Evolutionary conservation across 2,113 vertebrate species (phyloP).

Genomic region (Pterocles burchelli): DNA sequence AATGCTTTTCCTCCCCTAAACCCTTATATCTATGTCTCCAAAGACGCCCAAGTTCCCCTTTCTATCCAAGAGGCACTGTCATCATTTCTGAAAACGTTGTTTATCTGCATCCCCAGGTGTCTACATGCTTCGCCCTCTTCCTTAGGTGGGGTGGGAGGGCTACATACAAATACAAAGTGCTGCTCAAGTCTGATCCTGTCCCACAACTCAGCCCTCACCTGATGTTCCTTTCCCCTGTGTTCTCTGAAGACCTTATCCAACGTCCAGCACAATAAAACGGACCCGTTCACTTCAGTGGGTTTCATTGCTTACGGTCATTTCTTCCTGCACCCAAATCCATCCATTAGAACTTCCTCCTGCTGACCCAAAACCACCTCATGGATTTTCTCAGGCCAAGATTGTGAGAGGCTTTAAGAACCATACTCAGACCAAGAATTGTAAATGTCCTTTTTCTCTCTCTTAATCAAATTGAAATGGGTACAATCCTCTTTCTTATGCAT

Average conservation of each 20-base stretch:
- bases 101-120: not conserved
- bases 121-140: not conserved
- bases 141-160: not conserved
- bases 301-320: not conserved
- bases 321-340: not conserved
- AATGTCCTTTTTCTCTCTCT: not conserved
- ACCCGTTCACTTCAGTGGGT: fast-evolving
- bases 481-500: not conserved
- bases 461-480: not conserved
- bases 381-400: not conserved
- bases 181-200: not conserved
- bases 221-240: too few relatives aligned
- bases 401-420: not conserved
- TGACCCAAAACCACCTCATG: not conserved
- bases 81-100: not conserved
- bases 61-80: not conserved
- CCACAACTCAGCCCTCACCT: not conserved
- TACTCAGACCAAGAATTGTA: not conserved
- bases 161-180: fast-evolving
- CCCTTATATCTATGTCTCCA: not conserved
- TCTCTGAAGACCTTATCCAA: not conserved
- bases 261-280: not conserved
- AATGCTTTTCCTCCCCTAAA: not conserved
- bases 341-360: not conserved
- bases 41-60: not conserved